phyloP scores from a whole-genome alignment of 2,888 invertebrate genomes.

The Drosophila birchii region DNA sequence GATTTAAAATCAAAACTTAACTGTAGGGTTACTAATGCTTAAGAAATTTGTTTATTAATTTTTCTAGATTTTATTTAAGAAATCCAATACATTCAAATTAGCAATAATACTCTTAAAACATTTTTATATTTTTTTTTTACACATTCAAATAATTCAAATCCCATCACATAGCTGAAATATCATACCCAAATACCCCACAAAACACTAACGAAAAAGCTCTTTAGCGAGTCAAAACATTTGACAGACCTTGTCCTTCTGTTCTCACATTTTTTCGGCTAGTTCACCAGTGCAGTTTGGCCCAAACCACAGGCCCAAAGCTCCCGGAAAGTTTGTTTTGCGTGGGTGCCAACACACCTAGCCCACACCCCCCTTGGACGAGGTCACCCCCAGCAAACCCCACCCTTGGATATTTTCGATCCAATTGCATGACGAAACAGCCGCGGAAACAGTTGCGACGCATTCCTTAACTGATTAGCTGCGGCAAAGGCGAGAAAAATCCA shows the following conservation, averaged over 20 bases:
- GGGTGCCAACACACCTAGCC: constrained; percentile 43
- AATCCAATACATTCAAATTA: neutral
- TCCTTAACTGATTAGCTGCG: constrained; percentile 11
- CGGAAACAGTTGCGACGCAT: constrained; percentile 44
- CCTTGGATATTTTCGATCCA: constrained; percentile 42
- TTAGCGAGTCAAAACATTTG: constrained; percentile 55
- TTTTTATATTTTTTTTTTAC: too few species aligned
- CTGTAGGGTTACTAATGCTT: neutral
- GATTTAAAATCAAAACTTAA: neutral
- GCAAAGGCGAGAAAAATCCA: constrained; percentile 58
- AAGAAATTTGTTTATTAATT: too few species aligned
- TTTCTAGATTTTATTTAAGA: too few species aligned
- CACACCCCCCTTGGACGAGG: constrained; percentile 11
- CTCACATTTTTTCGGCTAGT: constrained; percentile 9
- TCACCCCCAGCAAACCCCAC: constrained; percentile 31
- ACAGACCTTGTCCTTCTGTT: constrained; percentile 57
- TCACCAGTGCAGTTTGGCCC: constrained; percentile 33
- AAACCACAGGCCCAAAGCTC: constrained; percentile 52
- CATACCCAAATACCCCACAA: constrained; percentile 1
- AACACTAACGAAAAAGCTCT: constrained; percentile 55
- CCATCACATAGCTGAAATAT: neutral
- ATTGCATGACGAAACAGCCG: constrained; percentile 75
- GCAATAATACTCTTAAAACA: neutral
- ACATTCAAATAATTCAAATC: too few species aligned
- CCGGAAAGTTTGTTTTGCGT: constrained; percentile 45